A percentile compares a stretch with the other conserved stretches of the same genome.
Conservation (phyloP, 2,888 invertebrate genomes). For the Rhamnusium bicolor region DNA sequence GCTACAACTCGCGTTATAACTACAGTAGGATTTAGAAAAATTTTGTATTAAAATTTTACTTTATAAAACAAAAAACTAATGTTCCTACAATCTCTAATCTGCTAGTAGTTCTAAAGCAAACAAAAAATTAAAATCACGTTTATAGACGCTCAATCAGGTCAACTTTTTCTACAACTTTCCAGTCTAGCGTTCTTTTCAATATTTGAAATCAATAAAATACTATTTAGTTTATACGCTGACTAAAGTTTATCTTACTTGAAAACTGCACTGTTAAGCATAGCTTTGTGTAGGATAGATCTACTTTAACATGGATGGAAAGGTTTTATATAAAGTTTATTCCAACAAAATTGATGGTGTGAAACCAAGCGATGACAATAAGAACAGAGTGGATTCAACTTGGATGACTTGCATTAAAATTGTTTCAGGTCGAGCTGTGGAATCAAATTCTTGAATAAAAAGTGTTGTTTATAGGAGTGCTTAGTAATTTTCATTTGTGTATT, state of each 20-base stretch:
- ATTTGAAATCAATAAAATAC: conserved; percentile 15
- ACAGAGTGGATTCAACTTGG: background rate
- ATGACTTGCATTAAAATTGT: conserved; percentile 1
- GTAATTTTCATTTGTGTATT: no score
- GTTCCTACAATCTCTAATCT: no score
- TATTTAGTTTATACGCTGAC: background rate
- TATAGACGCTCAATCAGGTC: background rate
- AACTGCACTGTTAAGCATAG: conserved; percentile 8
- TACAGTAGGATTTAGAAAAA: no score
- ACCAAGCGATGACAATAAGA: conserved; percentile 18
- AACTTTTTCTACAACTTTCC: background rate
- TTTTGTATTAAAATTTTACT: no score
- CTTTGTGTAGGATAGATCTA: background rate
- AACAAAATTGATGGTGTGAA: conserved; percentile 10
- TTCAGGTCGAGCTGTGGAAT: background rate
- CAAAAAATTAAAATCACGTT: no score
- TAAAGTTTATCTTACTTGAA: conserved; percentile 6
- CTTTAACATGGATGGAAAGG: background rate
- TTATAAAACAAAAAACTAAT: no score
- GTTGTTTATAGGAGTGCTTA: no score
- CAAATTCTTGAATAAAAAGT: no score
- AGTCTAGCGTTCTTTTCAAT: no score
- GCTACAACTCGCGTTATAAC: no score
- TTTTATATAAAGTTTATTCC: background rate
- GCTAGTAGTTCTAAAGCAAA: no score